A percentile compares a stretch with the other conserved stretches of the same genome.
Evolutionary conservation across 2,113 vertebrate species (phyloP).

Genomic region (Willisornis vidua): DNA sequence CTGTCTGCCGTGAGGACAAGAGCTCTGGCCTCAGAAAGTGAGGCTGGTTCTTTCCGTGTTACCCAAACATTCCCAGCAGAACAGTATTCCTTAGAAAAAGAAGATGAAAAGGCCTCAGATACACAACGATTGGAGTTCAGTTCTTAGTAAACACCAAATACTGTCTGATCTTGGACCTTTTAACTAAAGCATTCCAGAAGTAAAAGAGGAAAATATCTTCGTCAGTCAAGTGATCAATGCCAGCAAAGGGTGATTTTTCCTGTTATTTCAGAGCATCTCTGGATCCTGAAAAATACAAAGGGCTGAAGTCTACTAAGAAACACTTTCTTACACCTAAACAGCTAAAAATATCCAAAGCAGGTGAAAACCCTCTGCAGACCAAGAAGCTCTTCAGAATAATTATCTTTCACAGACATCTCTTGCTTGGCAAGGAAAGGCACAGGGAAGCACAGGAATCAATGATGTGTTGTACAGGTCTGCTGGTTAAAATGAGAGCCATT

Average conservation of each 20-base stretch:
- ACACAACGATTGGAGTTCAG: background rate
- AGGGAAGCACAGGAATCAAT: background rate
- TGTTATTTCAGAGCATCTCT: background rate
- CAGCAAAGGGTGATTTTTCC: background rate
- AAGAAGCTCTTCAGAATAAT: background rate
- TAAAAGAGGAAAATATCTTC: background rate
- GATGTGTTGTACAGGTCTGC: background rate
- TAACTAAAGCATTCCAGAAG: background rate
- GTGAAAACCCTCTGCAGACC: background rate
- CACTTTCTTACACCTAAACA: background rate
- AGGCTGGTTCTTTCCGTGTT: background rate
- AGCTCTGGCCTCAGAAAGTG: background rate
- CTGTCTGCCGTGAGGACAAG: background rate
- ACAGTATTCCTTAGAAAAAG: background rate
- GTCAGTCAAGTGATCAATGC: background rate
- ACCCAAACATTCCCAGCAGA: background rate
- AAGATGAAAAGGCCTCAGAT: rapidly evolving
- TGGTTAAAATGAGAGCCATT: background rate
- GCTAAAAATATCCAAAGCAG: background rate
- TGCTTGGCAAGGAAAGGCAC: background rate
- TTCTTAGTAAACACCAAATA: background rate
- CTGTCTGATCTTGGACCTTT: background rate
- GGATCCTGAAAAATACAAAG: background rate
- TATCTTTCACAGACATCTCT: background rate
- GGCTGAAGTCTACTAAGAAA: background rate